phyloP scores from a whole-genome alignment of 2,888 invertebrate species.

The Penaeus monodon region DNA sequence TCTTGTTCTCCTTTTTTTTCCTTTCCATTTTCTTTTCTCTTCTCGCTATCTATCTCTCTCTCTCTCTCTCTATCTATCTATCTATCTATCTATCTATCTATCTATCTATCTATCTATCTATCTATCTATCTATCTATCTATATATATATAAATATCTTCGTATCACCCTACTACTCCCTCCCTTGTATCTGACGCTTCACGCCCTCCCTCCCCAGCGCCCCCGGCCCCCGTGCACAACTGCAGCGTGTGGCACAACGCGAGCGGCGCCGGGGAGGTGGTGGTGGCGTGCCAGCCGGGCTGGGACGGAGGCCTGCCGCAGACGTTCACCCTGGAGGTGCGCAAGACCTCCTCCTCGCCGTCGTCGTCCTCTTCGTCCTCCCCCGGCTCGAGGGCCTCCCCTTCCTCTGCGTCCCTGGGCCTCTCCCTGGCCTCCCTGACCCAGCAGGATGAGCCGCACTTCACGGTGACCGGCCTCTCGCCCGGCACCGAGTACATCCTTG shows the following conservation, averaged over 20 bases:
- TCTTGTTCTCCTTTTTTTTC: background rate
- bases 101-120: background rate
- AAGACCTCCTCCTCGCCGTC: background rate
- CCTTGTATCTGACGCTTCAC: background rate
- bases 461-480: constrained; percentile 62
- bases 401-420: background rate
- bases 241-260: constrained; percentile 50
- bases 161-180: background rate
- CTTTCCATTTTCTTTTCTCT: too few relatives aligned
- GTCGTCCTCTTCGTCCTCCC: background rate
- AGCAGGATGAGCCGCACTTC: constrained; percentile 54
- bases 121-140: background rate
- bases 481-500: constrained; percentile 61
- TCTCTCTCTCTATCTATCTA: background rate
- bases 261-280: constrained; percentile 36
- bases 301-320: constrained; percentile 40
- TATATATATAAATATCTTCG: background rate
- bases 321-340: constrained; percentile 41
- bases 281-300: constrained; percentile 40
- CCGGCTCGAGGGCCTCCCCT: background rate
- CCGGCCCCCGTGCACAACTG: constrained; percentile 45
- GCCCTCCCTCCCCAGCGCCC: constrained; percentile 15
- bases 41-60: too few relatives aligned
- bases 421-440: constrained; percentile 18
- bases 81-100: background rate